Conservation (phyloP, 2,797 vertebrate genomes). For the Coilia nasus region DNA sequence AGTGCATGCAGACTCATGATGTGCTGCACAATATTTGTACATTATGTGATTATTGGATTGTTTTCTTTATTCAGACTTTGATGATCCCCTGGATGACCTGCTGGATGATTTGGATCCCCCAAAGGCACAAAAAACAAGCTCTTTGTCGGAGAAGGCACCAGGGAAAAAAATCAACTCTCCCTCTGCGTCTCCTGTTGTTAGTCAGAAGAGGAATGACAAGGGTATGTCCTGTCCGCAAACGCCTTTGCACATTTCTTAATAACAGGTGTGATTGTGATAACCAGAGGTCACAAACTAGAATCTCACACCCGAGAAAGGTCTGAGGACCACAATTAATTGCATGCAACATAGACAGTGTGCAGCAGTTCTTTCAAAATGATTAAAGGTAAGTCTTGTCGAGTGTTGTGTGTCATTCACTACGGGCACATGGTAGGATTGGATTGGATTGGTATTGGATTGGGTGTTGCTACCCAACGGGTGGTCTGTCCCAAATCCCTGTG, state of each 20-base stretch:
- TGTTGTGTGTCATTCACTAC: no score
- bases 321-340: no score
- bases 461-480: no score
- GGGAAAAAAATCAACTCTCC: background rate
- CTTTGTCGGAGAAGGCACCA: conserved; percentile 55
- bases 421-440: no score
- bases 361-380: no score
- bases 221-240: background rate
- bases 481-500: no score
- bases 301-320: no score
- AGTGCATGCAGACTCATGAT: background rate
- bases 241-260: no score
- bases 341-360: no score
- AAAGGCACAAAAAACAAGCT: conserved; percentile 43
- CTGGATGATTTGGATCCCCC: conserved; percentile 74
- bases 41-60: conserved; percentile 6
- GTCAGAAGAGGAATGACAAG: background rate
- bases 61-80: conserved; percentile 63
- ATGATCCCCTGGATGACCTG: conserved; percentile 75
- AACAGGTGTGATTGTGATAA: background rate
- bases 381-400: no score
- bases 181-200: background rate
- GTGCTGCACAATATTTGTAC: background rate
- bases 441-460: no score
- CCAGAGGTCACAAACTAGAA: no score